A percentile compares a stretch with the other conserved stretches of the same genome.
These are phyloP conservation scores for Rallus crepitans DNA, from an alignment of 2,797 vertebrate genomes.

Conservation along the genomic window DNA sequence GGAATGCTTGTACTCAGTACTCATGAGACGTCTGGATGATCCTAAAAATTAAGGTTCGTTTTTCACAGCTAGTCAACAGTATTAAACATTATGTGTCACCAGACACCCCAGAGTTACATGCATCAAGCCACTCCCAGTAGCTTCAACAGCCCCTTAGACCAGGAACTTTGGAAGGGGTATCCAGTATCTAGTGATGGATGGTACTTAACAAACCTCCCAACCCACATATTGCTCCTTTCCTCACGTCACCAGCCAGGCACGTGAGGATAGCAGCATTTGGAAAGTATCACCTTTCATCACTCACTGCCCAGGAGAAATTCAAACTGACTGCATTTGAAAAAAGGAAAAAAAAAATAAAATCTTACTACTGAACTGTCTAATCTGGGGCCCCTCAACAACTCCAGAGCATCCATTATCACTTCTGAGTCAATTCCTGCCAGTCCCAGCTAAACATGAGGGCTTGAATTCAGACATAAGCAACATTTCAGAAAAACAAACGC, in stretches of 20 bases:
- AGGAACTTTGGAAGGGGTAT: background rate
- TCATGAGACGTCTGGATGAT: background rate
- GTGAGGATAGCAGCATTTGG: background rate
- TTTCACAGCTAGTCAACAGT: background rate
- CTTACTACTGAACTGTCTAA: background rate
- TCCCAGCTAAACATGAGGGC: background rate
- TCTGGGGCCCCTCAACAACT: background rate
- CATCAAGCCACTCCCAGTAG: background rate
- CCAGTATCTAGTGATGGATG: background rate
- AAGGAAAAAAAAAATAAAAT: background rate
- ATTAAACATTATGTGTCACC: background rate
- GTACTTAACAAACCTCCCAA: background rate
- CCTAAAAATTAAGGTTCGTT: background rate
- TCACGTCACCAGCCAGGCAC: background rate
- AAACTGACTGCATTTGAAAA: background rate
- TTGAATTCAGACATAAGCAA: background rate
- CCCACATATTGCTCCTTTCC: background rate
- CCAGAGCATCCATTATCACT: background rate
- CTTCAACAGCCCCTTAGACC: background rate
- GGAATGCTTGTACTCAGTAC: background rate
- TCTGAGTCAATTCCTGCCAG: background rate
- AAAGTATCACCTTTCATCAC: background rate
- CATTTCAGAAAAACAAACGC: slow-evolving; percentile 53
- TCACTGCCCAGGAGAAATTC: background rate
- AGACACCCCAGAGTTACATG: background rate